These are phyloP conservation scores for Anguilla marmorata DNA, from an alignment of 2,797 vertebrate genomes.

Conservation along the genomic window DNA sequence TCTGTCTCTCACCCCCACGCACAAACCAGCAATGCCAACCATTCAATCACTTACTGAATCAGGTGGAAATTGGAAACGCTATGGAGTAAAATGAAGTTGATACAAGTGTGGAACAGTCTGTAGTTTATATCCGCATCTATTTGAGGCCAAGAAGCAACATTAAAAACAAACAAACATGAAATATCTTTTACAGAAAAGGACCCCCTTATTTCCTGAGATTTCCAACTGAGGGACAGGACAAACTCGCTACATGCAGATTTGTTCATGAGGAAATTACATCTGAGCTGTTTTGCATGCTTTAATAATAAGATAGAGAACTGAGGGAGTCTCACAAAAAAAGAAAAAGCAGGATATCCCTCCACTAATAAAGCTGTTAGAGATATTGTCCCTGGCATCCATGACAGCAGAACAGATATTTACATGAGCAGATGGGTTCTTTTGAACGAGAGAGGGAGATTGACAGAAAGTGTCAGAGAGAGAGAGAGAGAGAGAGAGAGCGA, in stretches of 20 bases:
- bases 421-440: constrained; percentile 43
- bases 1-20: constrained; percentile 27
- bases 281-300: not conserved
- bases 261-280: not conserved
- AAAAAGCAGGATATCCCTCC: not conserved
- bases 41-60: not conserved
- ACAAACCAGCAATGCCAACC: not conserved
- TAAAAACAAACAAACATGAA: not conserved
- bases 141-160: not conserved
- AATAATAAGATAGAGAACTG: not conserved
- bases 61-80: not conserved
- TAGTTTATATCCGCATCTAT: not conserved
- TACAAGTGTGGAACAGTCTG: not conserved
- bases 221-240: not conserved
- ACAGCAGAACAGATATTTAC: constrained; percentile 42
- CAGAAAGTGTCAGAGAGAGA: constrained; percentile 22
- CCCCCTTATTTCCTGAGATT: not conserved
- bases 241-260: not conserved
- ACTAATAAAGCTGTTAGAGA: constrained; percentile 55
- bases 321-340: not conserved
- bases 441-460: constrained; percentile 35
- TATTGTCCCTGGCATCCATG: constrained; percentile 45
- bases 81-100: not conserved
- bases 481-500: not conserved
- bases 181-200: not conserved